Base-by-base conservation (phyloP, 1,140 invertebrate species). In the Mactra quadrangularis region DNA sequence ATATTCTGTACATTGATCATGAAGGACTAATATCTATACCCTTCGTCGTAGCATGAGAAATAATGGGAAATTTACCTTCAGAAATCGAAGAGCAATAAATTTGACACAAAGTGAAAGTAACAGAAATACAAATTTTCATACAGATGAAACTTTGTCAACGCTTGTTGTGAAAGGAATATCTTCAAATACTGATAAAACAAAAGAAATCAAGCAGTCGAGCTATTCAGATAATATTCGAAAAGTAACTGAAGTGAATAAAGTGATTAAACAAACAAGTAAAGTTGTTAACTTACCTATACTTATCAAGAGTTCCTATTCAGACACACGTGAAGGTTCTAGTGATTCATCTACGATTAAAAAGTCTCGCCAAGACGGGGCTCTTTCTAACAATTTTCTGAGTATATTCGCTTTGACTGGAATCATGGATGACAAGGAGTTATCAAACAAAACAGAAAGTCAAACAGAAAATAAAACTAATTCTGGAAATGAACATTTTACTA, bases 221-320 rank as follows among this genome's bases (percentile, higher is more conserved):
- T 57, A 22, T 29, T 6, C 25, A 29, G 53, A 29, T 57, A 29
- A 15, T n/a, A 19, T 1, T 57, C 1, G 31, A 2, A 29, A 29
- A 29, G 31, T 29, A 57, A 27, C 53, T 29, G 9, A 57, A 3
- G 3, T 6, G 25, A 3, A 57, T 6, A 4, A 57, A 3, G 13
- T 9, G 3, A 57, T 19, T 7, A 9, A 4, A 3, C n/a, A 3
- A 57, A 22, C 33, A 15, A 60, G 9, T 22, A n/a, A 76, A 29
- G 76, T 57, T 27, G 59, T 45, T 0, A 79, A 70, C 47, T 29
- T 79, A 33, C 76, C 76, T n/a, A 45, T 68, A 25, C 76, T 68
- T 55, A 19, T 57, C 41, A 47, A 70, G 25, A 79, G 76, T 45
- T 19, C 31, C 17, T 31, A 66, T 27, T 47, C 33, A 38, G 4